Evolutionary conservation across 2,113 vertebrate species (phyloP).

Genomic region (Phalacrocorax brasilianus): DNA sequence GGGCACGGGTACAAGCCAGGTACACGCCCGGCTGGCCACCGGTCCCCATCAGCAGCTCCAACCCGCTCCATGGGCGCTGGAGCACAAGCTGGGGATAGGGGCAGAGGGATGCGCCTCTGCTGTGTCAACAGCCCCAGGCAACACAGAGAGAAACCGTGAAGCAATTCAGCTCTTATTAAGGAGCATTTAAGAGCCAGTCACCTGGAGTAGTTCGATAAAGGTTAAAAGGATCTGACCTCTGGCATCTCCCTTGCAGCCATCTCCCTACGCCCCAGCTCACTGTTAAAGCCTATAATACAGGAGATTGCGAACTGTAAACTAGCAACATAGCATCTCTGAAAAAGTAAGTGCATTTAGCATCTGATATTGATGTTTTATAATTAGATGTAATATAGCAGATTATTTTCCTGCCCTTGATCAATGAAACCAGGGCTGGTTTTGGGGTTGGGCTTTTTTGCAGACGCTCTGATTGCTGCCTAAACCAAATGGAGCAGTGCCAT

Average conservation of each 20-base stretch:
- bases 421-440: slow-evolving; percentile 60
- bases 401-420: slow-evolving; percentile 69
- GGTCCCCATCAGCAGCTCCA: background rate
- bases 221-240: slow-evolving; percentile 28
- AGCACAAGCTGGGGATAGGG: background rate
- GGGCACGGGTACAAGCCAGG: background rate
- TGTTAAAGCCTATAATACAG: slow-evolving; percentile 23
- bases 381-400: slow-evolving; percentile 71
- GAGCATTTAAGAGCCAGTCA: slow-evolving; percentile 33
- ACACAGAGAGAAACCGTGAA: background rate
- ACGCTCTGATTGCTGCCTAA: slow-evolving; percentile 38
- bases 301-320: slow-evolving; percentile 48
- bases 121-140: background rate
- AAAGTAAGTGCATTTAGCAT: slow-evolving; percentile 49
- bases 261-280: background rate
- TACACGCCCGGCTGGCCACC: background rate
- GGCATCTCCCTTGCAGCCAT: slow-evolving; percentile 24
- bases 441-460: slow-evolving; percentile 46
- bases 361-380: slow-evolving; percentile 72
- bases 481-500: slow-evolving; percentile 22
- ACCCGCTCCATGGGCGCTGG: rapidly evolving
- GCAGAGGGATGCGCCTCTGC: background rate
- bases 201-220: slow-evolving; percentile 48
- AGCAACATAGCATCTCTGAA: slow-evolving; percentile 2
- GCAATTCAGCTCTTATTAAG: background rate